Percentiles rank a stretch among this genome's conserved stretches.
These are phyloP conservation scores for Venturia canescens DNA, from an alignment of 1,140 invertebrate species.

Conservation along the genomic window DNA sequence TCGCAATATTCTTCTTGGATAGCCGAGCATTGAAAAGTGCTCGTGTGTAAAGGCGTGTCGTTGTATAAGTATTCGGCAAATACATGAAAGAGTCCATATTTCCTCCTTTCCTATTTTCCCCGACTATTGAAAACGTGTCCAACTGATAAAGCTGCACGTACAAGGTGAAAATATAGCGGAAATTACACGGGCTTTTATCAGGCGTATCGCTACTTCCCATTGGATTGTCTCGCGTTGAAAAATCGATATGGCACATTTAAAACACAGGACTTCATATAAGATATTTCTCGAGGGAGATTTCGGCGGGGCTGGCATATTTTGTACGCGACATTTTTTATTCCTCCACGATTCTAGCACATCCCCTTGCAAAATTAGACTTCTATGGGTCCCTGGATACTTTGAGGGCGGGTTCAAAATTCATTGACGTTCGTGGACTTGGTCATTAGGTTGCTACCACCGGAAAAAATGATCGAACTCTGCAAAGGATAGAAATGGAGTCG, in stretches of 20 bases:
- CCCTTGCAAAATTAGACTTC: neutral
- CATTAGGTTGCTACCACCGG: too few species aligned
- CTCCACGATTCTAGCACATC: neutral
- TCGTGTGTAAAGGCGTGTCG: neutral
- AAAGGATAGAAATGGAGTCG: too few species aligned
- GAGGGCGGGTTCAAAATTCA: too few species aligned
- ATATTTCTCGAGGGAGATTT: neutral
- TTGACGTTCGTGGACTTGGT: too few species aligned
- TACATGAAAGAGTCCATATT: neutral
- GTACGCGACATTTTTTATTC: neutral
- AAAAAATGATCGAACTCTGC: too few species aligned
- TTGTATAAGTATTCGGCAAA: neutral
- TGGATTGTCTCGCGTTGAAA: neutral
- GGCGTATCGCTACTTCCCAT: neutral
- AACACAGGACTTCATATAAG: neutral
- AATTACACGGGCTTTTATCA: neutral
- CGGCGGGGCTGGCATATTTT: neutral
- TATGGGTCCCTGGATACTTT: too few species aligned
- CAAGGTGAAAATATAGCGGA: neutral
- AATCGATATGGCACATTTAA: neutral
- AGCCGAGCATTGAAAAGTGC: neutral
- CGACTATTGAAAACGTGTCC: conserved; percentile 18
- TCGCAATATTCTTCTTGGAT: conserved; percentile 6
- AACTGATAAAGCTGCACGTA: neutral
- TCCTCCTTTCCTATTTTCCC: neutral